These are phyloP conservation scores for Neolamprologus kungweensis DNA, from an alignment of 2,113 vertebrate genomes.

Conservation along the genomic window DNA sequence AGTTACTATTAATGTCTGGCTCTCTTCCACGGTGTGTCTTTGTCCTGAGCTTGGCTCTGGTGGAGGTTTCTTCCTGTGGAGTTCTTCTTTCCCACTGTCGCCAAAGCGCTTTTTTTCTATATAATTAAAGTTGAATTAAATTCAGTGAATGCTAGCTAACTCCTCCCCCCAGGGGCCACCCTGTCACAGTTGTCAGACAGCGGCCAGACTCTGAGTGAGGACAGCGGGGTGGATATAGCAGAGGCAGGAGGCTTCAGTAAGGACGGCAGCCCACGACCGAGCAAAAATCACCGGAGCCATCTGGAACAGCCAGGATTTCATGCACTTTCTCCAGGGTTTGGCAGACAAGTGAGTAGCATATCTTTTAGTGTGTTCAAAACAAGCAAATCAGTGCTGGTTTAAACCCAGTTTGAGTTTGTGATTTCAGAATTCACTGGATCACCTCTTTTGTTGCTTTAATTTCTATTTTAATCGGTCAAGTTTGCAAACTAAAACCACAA, in stretches of 20 bases:
- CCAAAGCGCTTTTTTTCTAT: not conserved
- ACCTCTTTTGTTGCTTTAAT: not conserved
- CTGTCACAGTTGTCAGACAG: conserved; percentile 94
- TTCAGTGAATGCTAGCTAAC: not conserved
- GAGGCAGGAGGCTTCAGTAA: conserved; percentile 78
- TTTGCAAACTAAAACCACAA: not conserved
- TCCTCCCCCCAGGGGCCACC: conserved; percentile 73
- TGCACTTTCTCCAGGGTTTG: not conserved
- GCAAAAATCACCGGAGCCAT: conserved; percentile 60
- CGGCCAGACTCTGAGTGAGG: conserved; percentile 93
- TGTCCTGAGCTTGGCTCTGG: not conserved
- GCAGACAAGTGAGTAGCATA: conserved; percentile 73
- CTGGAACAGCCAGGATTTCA: conserved; percentile 41
- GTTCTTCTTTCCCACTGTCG: not conserved
- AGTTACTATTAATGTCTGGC: not conserved
- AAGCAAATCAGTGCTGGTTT: accelerated
- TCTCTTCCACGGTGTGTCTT: not conserved
- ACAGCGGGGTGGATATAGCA: conserved; percentile 93
- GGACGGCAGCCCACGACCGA: conserved; percentile 72
- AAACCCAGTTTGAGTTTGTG: not conserved
- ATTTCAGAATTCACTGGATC: not conserved
- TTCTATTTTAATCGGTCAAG: not conserved
- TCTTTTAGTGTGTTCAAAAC: not conserved
- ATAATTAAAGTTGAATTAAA: not conserved
- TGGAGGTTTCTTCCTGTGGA: not conserved